phyloP scores from a whole-genome alignment of 64 coral and sea anemone species.

The Stylophora pistillata region DNA sequence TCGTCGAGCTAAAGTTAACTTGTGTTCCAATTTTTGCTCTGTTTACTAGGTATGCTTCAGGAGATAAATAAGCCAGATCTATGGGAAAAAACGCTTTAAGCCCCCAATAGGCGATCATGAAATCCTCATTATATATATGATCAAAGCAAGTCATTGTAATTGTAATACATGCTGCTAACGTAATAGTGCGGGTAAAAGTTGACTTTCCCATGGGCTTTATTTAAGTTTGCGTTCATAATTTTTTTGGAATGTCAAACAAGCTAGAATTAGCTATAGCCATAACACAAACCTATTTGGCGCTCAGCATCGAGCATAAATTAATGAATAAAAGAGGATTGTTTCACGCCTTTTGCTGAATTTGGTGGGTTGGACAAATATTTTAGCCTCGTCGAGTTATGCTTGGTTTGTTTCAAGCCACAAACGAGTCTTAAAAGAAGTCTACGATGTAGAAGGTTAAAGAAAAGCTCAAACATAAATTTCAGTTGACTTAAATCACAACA shows the following conservation, averaged over 20 bases:
- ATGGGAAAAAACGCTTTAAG: too few relatives aligned
- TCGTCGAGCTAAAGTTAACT: too few relatives aligned
- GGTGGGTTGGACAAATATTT: not conserved
- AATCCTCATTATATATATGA: not conserved
- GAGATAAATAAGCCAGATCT: too few relatives aligned
- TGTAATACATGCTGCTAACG: too few relatives aligned
- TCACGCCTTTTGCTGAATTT: not conserved
- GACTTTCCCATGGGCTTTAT: not conserved
- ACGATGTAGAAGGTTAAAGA: too few relatives aligned
- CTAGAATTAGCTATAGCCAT: not conserved
- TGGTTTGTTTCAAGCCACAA: not conserved
- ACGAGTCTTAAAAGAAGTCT: not conserved
- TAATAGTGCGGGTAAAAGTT: too few relatives aligned
- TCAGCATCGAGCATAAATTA: not conserved
- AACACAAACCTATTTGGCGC: not conserved
- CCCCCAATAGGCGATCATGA: not conserved
- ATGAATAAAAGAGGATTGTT: not conserved
- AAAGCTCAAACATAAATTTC: too few relatives aligned
- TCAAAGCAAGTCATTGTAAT: not conserved
- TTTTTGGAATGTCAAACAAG: not conserved
- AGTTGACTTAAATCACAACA: too few relatives aligned
- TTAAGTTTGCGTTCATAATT: not conserved
- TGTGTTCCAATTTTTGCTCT: too few relatives aligned
- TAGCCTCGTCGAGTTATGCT: not conserved
- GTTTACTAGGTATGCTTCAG: too few relatives aligned